Base-by-base conservation (phyloP, 2,888 invertebrate genomes). In the Drosophila picticornis region DNA sequence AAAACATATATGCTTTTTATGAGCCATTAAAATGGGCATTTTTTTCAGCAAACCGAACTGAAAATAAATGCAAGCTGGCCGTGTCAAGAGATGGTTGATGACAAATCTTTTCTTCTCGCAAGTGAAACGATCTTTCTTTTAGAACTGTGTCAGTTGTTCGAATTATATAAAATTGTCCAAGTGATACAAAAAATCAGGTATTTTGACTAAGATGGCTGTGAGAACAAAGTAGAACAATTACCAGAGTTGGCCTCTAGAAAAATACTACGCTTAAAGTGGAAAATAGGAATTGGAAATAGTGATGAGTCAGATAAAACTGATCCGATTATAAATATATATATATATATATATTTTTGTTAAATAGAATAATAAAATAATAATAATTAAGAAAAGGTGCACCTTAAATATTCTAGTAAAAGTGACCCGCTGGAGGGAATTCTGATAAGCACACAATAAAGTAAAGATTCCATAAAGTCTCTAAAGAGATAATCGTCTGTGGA, bases 401-500 rank as follows among this genome's bases (percentile, higher is more conserved):
- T 52, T 16, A 32, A 32, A 16, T 16, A 22, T 9, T 16, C 34
- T 19, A n/a, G 25, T 11, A 4, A 6, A 53, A 34, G 53, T 53
- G 32, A 22, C 1, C 16, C 7, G 36, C 55, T 27, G 7, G 9
- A 56, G 38, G 56, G 38, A 56, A 38, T 56, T 38, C n/a, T 27
- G 36, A 9, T 27, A 56, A 38, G 38, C 13, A 56, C 27, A 13
- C 36, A 56, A 38, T 56, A 27, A 57, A 43, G 40, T 31, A 57
- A 40, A 43, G 40, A 22, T 31, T 43, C 29, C 16, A 16, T 40
- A n/a, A 43, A 40, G 29, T 57, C 57, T 57, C 57, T 31, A 43
- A 43, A 22, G 43, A 13, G 40, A 31, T 57, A 57, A 57, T 40
- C 43, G 36, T 19, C 22, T 25, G 13, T 46, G 22, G 11, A 29